Percentiles rank a stretch among this genome's conserved stretches.
Conservation (phyloP, 2,797 vertebrate genomes). For the Gymnocypris eckloni region DNA sequence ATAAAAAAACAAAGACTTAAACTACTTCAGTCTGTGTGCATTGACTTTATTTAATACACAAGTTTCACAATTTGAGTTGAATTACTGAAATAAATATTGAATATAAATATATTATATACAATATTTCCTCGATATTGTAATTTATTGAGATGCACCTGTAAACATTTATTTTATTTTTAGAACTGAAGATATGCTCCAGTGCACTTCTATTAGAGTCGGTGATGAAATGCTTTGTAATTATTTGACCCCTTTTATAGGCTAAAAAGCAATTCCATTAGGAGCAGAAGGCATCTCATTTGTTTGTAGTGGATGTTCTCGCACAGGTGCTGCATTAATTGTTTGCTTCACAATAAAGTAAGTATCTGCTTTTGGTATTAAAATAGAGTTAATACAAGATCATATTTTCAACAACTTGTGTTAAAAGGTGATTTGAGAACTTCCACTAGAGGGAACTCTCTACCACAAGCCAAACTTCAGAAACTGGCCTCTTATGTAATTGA, state of each 20-base stretch:
- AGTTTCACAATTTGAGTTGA: too few relatives aligned
- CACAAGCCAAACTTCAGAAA: not conserved
- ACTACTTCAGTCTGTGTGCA: too few relatives aligned
- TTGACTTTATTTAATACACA: too few relatives aligned
- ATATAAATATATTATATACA: too few relatives aligned
- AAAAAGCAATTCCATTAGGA: slow-evolving; percentile 94
- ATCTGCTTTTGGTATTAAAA: not conserved
- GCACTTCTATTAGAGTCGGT: slow-evolving; percentile 68
- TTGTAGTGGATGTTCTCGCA: slow-evolving; percentile 95
- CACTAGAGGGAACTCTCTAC: not conserved
- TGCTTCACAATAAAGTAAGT: slow-evolving; percentile 89
- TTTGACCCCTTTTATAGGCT: slow-evolving; percentile 65
- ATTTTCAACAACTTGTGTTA: not conserved
- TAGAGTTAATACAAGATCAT: not conserved
- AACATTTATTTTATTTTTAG: not conserved
- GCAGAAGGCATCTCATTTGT: slow-evolving; percentile 93
- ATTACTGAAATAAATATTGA: too few relatives aligned
- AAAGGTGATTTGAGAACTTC: not conserved
- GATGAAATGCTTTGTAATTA: not conserved
- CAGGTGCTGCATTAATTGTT: slow-evolving; percentile 96
- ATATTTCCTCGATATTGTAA: too few relatives aligned
- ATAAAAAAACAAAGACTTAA: too few relatives aligned
- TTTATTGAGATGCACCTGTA: too few relatives aligned
- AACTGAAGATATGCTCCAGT: not conserved
- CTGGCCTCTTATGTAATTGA: not conserved